Evolutionary conservation across 1,140 invertebrate genomes (phyloP), one percentile per base, ranked within the genome.

Genomic region (Drosophila biarmipes): DNA sequence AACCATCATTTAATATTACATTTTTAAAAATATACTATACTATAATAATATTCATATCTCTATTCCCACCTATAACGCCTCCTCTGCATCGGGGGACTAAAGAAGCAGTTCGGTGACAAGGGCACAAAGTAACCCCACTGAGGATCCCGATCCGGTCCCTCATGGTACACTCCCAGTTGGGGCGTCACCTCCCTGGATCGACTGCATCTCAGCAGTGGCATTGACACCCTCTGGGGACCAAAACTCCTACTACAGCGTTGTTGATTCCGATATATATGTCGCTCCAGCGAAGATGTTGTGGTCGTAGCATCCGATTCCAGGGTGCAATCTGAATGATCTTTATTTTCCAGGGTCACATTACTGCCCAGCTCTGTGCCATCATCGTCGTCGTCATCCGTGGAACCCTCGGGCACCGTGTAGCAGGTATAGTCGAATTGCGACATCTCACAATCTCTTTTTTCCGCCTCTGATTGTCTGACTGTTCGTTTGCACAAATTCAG

Each of bases 41-140:
- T 15, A 4, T 17, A 17, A 29, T 29, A n/a, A 40, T 37, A 4
- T 24, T 45, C 14, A 19, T 12, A 17, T 8, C 5, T 12, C 5
- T 11, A 6, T 43, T 53, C 72, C 37, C 69, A 91, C 90, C 90
- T 91, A 61, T 52, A 73, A 46, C 78, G 64, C 43, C 89, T 67
- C 10, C 91, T 48, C 17, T 85, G 85, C 68, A 81, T 73, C 2
- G 91, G 91, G 8, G 91, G 89, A 81, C 90, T 91, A 48, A 92
- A 87, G 72, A 81, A 91, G 52, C 73, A 78, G 57, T 90, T 80
- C 6, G 80, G 68, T 46, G 80, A 52, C 34, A 92, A 67, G 19
- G 91, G 87, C 38, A 92, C 90, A 81, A 92, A 92, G 53, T 92
- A 92, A 8, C 91, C 91, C 74, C 81, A 81, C 48, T 91, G 87